Conservation (phyloP, 2,888 invertebrate genomes). For the Baronia brevicornis region DNA sequence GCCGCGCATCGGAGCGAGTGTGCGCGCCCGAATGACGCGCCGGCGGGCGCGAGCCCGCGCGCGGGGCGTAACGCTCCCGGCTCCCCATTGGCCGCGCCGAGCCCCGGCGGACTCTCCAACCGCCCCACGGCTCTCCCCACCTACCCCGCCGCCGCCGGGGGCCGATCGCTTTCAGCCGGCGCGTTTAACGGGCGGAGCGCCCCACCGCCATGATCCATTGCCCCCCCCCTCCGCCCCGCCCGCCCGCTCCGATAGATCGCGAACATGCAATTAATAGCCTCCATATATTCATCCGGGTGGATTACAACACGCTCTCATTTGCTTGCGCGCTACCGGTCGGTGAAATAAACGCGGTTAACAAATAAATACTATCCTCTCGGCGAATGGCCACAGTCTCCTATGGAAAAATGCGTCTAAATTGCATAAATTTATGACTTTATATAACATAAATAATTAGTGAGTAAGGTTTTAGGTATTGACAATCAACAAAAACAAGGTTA, state of each 20-base stretch:
- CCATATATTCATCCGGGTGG: constrained; percentile 61
- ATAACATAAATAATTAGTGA: too few species aligned
- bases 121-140: constrained; percentile 32
- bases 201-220: constrained; percentile 73
- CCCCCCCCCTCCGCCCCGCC: constrained; percentile 50
- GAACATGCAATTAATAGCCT: constrained; percentile 72
- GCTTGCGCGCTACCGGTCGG: constrained; percentile 38
- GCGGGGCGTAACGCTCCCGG: constrained; percentile 26
- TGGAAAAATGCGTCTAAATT: too few species aligned
- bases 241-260: constrained; percentile 52
- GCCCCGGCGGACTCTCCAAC: constrained; percentile 47
- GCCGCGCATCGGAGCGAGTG: constrained; percentile 74
- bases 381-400: constrained; percentile 5
- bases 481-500: too few species aligned
- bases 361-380: constrained; percentile 27
- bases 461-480: too few species aligned
- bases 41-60: constrained; percentile 36
- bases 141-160: constrained; percentile 39
- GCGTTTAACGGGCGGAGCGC: constrained; percentile 70
- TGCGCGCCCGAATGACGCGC: constrained; percentile 66
- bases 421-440: too few species aligned
- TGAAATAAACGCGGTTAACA: constrained; percentile 34
- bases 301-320: constrained; percentile 62
- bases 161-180: constrained; percentile 36
- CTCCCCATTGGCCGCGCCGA: constrained; percentile 44